Evolutionary conservation across 2,888 invertebrate genomes (phyloP), one percentile per base, ranked within the genome.

Genomic region (Thymelicus acteon): DNA sequence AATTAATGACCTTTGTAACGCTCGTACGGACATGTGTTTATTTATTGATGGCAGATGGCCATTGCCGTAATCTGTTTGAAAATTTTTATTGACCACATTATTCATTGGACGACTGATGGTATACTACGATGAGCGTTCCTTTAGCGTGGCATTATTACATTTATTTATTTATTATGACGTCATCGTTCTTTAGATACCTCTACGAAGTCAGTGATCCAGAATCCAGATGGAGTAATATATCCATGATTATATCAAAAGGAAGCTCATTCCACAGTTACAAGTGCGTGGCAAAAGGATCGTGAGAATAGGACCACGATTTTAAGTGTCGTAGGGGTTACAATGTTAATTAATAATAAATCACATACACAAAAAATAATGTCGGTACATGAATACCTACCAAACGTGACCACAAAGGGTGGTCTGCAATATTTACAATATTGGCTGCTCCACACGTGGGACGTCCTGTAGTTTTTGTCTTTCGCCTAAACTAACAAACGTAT

Each of bases 381-480:
- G 8, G 12, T 44, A 44, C 10, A 12, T 10, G 44, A 7, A 19
- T 19, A 19, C 6, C 7, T 19, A 19, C 6, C 7, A 15, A 52
- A 52, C 4, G 10, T n/a, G 7, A 0, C 15, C 44, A 37, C 58
- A 47, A 60, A 31, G 65, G 67, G 67, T 67, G 67, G 67, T 67
- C 67, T 39, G 7, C 67, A 19, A 60, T 60, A 49, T 60, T 60
- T 60, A 67, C 67, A 67, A 60, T 67, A 49, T 44, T 66, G 57
- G 58, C 67, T 10, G 49, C 7, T 8, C 57, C 44, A 44, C 49
- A 72, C 24, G 49, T 52, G 49, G 67, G 58, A 71, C 74, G 71
- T 75, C 75, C 77, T 75, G 74, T 66, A 31, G 60, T 74, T 73
- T 76, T 71, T 72, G 72, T 62, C 54, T 60, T 75, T 72, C 15